Conservation (phyloP, 2,113 vertebrate genomes). For the Climacteris rufus region DNA sequence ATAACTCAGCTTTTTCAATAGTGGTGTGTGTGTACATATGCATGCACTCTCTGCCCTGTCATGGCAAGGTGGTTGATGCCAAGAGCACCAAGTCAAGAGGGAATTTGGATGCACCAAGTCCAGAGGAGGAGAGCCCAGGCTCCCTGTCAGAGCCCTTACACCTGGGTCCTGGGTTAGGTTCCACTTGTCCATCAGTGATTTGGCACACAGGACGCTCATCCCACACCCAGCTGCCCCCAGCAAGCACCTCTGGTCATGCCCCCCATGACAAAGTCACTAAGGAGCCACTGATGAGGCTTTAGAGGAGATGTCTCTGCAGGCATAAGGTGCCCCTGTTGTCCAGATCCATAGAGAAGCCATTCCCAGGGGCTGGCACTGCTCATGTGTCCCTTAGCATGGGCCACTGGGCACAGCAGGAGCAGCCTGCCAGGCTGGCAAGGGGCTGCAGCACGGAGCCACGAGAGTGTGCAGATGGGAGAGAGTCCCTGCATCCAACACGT, state of each 20-base stretch:
- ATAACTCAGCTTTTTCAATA: neutral
- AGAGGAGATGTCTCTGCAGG: neutral
- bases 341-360: neutral
- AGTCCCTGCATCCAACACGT: neutral
- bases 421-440: neutral
- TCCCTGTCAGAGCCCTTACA: neutral
- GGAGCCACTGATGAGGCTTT: neutral
- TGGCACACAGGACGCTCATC: neutral
- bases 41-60: neutral
- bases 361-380: neutral
- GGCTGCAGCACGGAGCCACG: neutral
- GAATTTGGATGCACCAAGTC: neutral
- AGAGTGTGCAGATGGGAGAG: neutral
- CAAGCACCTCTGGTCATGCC: neutral
- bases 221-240: neutral
- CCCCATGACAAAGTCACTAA: no score
- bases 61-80: rapidly evolving
- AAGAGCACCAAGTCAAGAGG: neutral
- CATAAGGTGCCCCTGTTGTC: neutral
- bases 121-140: neutral
- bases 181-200: neutral
- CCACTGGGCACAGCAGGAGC: neutral
- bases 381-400: rapidly evolving
- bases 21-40: no score
- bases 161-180: neutral